phyloP scores from a whole-genome alignment of 2,888 invertebrate species.

The Parnassius smintheus region DNA sequence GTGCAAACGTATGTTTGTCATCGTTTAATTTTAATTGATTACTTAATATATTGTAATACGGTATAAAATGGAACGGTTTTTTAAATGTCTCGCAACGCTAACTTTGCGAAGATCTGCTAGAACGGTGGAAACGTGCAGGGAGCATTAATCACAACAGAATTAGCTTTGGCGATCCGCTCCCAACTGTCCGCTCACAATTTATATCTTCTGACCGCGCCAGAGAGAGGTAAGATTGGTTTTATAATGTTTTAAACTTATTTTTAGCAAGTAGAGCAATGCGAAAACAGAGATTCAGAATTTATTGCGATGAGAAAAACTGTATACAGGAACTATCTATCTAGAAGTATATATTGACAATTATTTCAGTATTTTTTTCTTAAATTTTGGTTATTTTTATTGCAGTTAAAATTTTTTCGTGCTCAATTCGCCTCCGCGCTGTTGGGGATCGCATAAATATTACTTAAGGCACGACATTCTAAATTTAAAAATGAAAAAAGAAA shows the following conservation, averaged over 20 bases:
- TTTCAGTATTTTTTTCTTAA: background rate
- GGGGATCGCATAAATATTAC: slow-evolving; percentile 79
- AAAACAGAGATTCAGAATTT: slow-evolving; percentile 15
- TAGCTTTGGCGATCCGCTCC: slow-evolving; percentile 79
- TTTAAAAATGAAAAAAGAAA: slow-evolving; percentile 57
- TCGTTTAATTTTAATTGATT: slow-evolving; percentile 6
- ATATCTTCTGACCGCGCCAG: slow-evolving; percentile 47
- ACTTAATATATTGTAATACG: slow-evolving; percentile 37
- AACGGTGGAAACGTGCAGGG: slow-evolving; percentile 69
- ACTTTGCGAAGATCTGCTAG: slow-evolving; percentile 51
- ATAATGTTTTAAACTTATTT: slow-evolving; percentile 33
- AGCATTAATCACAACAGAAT: slow-evolving; percentile 80
- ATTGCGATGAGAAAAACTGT: slow-evolving; percentile 5
- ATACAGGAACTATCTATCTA: background rate
- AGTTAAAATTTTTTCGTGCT: slow-evolving; percentile 4
- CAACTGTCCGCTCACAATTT: slow-evolving; percentile 72
- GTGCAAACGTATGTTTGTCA: slow-evolving; percentile 31
- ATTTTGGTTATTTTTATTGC: background rate
- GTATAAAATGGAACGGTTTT: slow-evolving; percentile 36
- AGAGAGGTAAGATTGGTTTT: slow-evolving; percentile 36
- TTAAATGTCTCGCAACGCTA: slow-evolving; percentile 28
- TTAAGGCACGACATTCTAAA: slow-evolving; percentile 72
- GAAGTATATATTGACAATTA: background rate
- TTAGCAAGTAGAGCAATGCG: slow-evolving; percentile 40
- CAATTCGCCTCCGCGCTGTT: slow-evolving; percentile 53